phyloP scores from a whole-genome alignment of 2,888 invertebrate species.

The Diachrysia chrysitis region DNA sequence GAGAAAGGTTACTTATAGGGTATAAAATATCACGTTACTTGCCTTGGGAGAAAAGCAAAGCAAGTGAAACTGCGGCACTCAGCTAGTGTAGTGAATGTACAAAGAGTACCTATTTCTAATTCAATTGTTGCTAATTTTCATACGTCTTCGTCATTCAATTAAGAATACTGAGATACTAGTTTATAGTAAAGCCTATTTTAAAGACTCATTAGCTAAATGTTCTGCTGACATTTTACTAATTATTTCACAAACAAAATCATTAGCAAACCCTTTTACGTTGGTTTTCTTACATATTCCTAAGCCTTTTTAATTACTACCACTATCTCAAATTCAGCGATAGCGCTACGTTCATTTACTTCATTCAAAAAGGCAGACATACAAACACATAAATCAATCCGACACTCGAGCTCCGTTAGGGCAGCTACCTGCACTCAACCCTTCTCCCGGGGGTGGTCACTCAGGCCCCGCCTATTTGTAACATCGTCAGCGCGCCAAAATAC shows the following conservation, averaged over 20 bases:
- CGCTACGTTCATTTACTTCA: constrained; percentile 20
- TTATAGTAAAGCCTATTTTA: background rate
- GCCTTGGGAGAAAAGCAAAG: too few species aligned
- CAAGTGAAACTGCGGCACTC: too few species aligned
- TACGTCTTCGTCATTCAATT: too few species aligned
- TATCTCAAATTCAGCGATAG: constrained; percentile 11
- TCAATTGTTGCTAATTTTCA: too few species aligned
- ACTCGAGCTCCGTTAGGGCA: constrained; percentile 42
- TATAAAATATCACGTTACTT: too few species aligned
- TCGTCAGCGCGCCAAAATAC: constrained; percentile 46
- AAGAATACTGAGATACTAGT: too few species aligned
- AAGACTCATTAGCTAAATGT: constrained; percentile 3
- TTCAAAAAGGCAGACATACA: constrained; percentile 19
- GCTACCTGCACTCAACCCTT: constrained; percentile 53
- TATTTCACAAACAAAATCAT: constrained; percentile 39
- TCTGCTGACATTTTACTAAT: background rate
- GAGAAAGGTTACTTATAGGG: too few species aligned
- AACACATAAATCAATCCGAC: constrained; percentile 28
- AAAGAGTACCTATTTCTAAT: too few species aligned
- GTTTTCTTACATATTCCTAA: background rate
- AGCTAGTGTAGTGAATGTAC: too few species aligned
- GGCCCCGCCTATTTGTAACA: constrained; percentile 61
- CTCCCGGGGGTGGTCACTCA: constrained; percentile 57
- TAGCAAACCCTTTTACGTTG: constrained; percentile 16
- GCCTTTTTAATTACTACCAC: constrained; percentile 14